Base-by-base conservation (phyloP, 2,888 invertebrate species). In the Heliconius erato region DNA sequence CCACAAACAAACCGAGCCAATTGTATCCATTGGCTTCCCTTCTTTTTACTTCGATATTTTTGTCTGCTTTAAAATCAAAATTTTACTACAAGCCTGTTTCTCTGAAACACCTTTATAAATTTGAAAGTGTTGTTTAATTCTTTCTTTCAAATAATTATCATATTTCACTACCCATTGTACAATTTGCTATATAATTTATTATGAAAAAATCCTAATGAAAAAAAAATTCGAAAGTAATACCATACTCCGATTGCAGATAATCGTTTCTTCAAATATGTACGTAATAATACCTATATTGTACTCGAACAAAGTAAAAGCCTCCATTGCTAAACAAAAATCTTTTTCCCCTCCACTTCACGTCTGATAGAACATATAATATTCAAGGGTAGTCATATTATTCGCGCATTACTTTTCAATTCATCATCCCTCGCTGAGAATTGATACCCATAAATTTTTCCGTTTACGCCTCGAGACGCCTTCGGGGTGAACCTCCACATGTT, bases 371-470 rank as follows among this genome's bases (percentile, higher is more conserved):
- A 84, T 85, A 86, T 86, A 86, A 86, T 84, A 85, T 87, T 86
- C 85, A 85, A 83, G 84, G 85, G 85, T 85, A 84, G 84, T 86
- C 82, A 83, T 82, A 85, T 84, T 83, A 84, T 84, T 83, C 83
- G 82, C 84, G 79, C 86, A 85, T 85, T 86, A 86, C 82, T 85
- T 86, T 86, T 81, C 85, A 86, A 86, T 86, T 86, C 84, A 86
- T 85, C 86, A 86, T 84, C 78, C 83, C 85, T 65, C 80, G 74
- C 72, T 79, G 79, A 83, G 87, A 85, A 88, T 87, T 88, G 88
- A 87, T 87, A 86, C 85, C 82, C 83, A 86, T 87, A 88, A 87
- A 87, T 87, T 84, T 84, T 78, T 68, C 79, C 83, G 82, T 82
- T 74, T 80, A 83, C 84, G 82, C 84, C 80, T 74, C 74, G 82